These are phyloP conservation scores for Cephus spinipes DNA, from an alignment of 2,888 invertebrate genomes.

Conservation along the genomic window DNA sequence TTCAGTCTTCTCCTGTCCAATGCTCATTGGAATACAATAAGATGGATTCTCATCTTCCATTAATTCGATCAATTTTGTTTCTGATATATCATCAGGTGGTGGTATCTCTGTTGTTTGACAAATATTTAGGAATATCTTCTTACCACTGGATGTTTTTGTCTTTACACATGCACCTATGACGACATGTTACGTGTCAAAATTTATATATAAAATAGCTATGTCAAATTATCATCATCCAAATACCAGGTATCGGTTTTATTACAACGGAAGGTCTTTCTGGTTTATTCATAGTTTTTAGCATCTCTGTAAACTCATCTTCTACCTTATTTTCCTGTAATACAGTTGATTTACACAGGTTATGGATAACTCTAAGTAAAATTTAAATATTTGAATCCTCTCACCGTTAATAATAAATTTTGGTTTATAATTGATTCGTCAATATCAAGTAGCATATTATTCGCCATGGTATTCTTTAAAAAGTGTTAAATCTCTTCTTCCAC, in stretches of 20 bases:
- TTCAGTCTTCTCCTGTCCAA: constrained; percentile 84
- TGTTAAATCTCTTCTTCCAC: background rate
- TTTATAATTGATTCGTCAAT: constrained; percentile 73
- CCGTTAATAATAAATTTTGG: constrained; percentile 67
- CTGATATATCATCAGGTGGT: constrained; percentile 76
- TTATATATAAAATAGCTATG: background rate
- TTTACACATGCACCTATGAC: constrained; percentile 83
- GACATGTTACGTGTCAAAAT: constrained; percentile 14
- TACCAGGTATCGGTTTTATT: constrained; percentile 79
- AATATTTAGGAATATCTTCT: constrained; percentile 87
- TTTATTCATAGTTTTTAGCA: constrained; percentile 68
- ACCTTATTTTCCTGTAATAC: constrained; percentile 68
- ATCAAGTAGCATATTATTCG: constrained; percentile 71
- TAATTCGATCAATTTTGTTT: constrained; percentile 44
- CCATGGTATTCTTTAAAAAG: constrained; percentile 24
- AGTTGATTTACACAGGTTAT: constrained; percentile 7
- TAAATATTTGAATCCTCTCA: constrained; percentile 43
- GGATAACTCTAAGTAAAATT: constrained; percentile 1
- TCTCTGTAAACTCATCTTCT: constrained; percentile 73
- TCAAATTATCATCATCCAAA: constrained; percentile 31
- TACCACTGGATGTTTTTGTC: constrained; percentile 73
- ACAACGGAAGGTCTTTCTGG: constrained; percentile 70
- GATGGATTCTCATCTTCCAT: constrained; percentile 75
- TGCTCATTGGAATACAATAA: constrained; percentile 90
- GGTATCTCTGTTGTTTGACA: constrained; percentile 85